Conservation (phyloP, 2,888 invertebrate genomes). For the Lydus trimaculatus region DNA sequence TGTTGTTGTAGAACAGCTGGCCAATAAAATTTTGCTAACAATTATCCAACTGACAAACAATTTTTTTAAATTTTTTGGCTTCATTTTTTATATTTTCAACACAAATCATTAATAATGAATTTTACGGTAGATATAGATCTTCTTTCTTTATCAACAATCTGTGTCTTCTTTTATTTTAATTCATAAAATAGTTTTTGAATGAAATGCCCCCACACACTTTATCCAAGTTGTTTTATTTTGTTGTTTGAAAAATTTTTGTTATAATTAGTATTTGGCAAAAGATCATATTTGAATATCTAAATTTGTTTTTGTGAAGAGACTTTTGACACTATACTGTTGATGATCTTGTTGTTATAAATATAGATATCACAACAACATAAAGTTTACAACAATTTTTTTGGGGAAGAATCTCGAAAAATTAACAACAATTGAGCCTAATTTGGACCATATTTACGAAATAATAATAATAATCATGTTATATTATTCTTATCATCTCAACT, state of each 20-base stretch:
- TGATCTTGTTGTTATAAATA: constrained; percentile 11
- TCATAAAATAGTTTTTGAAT: constrained; percentile 17
- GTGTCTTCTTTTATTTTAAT: background rate
- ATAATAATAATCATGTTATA: constrained; percentile 11
- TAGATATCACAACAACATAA: background rate
- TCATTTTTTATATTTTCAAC: no score
- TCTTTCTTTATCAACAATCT: background rate
- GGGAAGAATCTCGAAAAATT: no score
- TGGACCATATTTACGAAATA: background rate
- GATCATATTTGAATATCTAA: constrained; percentile 8
- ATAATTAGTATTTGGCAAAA: constrained; percentile 19
- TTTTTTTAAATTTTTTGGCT: no score
- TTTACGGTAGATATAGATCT: background rate
- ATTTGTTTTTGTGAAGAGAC: constrained; percentile 9
- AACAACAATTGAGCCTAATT: background rate
- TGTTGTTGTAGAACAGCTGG: no score
- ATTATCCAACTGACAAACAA: no score
- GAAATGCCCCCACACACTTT: constrained; percentile 7
- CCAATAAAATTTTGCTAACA: no score
- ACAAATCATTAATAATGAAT: no score
- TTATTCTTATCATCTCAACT: constrained; percentile 10
- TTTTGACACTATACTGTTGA: constrained; percentile 10
- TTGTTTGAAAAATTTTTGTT: background rate
- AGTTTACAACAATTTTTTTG: no score
- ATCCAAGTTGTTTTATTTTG: constrained; percentile 9